Base-by-base conservation (phyloP, 2,797 vertebrate genomes). In the Choloepus didactylus region DNA sequence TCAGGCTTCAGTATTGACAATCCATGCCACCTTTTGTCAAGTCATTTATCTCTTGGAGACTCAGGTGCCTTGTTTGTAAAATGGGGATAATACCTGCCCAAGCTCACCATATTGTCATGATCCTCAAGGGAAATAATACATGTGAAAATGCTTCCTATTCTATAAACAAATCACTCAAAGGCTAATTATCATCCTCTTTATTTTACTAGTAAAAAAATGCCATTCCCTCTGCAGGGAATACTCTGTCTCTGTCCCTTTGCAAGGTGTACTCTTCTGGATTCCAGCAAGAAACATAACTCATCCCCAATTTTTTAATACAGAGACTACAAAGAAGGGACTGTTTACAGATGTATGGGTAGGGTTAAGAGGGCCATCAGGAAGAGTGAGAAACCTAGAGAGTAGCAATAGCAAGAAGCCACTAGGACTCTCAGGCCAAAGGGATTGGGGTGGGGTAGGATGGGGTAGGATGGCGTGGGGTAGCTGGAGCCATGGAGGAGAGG, bases 51-150 rank as follows among this genome's bases (percentile, higher is more conserved):
- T 83, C 41, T 46, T 35, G 66, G n/a, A 77, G 27, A 21, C 41
- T 91, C 15, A 16, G 0, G 2, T 51, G 27, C 38, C 64, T 75
- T n/a, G 3, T 87, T 86, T 76, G 27, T 51, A 66, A 89, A 69
- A 62, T 44, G 56, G 5, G 10, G 87, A 79, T 84, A 85, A 77
- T 35, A 35, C 0, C 10, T 54, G 2, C 25, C 59, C 38, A 81
- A 56, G 6, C 2, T 46, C n/a, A 83, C 10, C 62, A 11, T 23
- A 19, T 69, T 82, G 41, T 87, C 35, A 46, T 9, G 70, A 35
- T 60, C 89, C 38, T 93, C 76, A 79, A 81, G 84, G 73, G 35
- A 94, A 64, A 90, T 77, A 59, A 25, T 31, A 7, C 19, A 31
- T 7, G 10, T 66, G 11, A 67, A 72, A 84, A n/a, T 44, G 19